Evolutionary conservation across 2,113 vertebrate genomes (phyloP).

Genomic region (Maccullochella peelii): DNA sequence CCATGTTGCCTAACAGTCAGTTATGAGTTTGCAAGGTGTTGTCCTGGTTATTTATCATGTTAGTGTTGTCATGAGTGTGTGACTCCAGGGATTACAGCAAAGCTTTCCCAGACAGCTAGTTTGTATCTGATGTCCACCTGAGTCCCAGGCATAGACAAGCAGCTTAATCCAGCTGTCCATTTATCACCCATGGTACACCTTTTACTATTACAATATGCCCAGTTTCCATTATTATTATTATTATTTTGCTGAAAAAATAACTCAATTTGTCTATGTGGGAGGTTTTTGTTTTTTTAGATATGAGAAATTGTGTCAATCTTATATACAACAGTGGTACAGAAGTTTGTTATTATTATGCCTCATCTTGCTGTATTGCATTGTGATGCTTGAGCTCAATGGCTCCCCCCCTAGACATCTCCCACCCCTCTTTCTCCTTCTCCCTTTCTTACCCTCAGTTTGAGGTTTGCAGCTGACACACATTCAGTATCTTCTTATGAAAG

Average conservation of each 20-base stretch:
- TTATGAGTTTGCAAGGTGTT: conserved; percentile 29
- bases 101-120: conserved; percentile 72
- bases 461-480: conserved; percentile 24
- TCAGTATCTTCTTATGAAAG: conserved; percentile 11
- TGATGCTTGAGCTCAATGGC: conserved; percentile 24
- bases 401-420: background rate
- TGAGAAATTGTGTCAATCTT: background rate
- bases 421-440: conserved; percentile 1
- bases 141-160: conserved; percentile 53
- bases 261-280: background rate
- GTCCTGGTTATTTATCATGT: conserved; percentile 52
- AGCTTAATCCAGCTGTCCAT: conserved; percentile 65
- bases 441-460: conserved; percentile 2
- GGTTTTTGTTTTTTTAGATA: background rate
- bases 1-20: background rate
- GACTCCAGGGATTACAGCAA: conserved; percentile 69
- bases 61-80: conserved; percentile 58
- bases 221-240: too few species aligned
- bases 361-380: conserved; percentile 30
- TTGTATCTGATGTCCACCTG: conserved; percentile 71
- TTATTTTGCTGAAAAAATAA: too few species aligned
- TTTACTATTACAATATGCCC: conserved; percentile 9
- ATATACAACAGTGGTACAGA: background rate
- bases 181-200: conserved; percentile 29
- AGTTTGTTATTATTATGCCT: background rate